phyloP scores from a whole-genome alignment of 2,888 invertebrate species.

The Lordiphosa fenestrarum region DNA sequence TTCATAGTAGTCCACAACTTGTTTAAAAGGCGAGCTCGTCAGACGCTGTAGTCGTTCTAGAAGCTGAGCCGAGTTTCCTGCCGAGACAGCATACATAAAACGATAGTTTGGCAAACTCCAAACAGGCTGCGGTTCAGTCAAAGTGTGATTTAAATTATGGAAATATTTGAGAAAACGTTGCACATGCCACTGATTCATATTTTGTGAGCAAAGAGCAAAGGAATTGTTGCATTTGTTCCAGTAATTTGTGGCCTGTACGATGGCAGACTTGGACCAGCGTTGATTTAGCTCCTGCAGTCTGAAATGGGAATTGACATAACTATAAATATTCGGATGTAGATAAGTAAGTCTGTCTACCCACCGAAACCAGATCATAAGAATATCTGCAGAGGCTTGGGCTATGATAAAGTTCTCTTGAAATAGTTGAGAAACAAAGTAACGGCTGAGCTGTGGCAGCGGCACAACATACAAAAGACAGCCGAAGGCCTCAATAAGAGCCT shows the following conservation, averaged over 20 bases:
- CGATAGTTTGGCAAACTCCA: slow-evolving; percentile 34
- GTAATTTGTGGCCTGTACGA: slow-evolving; percentile 21
- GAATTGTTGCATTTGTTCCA: slow-evolving; percentile 48
- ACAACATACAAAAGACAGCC: slow-evolving; percentile 36
- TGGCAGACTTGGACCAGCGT: slow-evolving; percentile 26
- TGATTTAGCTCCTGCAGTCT: slow-evolving; percentile 34
- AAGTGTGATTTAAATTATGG: slow-evolving; percentile 19
- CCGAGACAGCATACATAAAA: slow-evolving; percentile 28
- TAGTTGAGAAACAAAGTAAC: slow-evolving; percentile 34
- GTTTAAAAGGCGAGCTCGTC: slow-evolving; percentile 1
- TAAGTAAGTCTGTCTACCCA: slow-evolving; percentile 9
- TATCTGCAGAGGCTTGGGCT: slow-evolving; percentile 52
- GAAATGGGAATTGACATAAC: too few species aligned
- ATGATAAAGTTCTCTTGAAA: slow-evolving; percentile 34
- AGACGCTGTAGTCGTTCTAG: slow-evolving; percentile 30
- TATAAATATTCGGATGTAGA: neutral
- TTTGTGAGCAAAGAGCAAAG: slow-evolving; percentile 49
- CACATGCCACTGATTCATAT: slow-evolving; percentile 42
- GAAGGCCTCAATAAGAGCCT: slow-evolving; percentile 41
- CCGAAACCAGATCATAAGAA: slow-evolving; percentile 53
- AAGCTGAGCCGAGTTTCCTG: slow-evolving; percentile 6
- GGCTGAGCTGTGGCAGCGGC: slow-evolving; percentile 17
- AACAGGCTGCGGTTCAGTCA: slow-evolving; percentile 2
- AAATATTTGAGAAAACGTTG: slow-evolving; percentile 52
- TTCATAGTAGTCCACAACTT: slow-evolving; percentile 52